Evolutionary conservation across 2,797 vertebrate species (phyloP).

Genomic region (Rhynchonycteris naso): DNA sequence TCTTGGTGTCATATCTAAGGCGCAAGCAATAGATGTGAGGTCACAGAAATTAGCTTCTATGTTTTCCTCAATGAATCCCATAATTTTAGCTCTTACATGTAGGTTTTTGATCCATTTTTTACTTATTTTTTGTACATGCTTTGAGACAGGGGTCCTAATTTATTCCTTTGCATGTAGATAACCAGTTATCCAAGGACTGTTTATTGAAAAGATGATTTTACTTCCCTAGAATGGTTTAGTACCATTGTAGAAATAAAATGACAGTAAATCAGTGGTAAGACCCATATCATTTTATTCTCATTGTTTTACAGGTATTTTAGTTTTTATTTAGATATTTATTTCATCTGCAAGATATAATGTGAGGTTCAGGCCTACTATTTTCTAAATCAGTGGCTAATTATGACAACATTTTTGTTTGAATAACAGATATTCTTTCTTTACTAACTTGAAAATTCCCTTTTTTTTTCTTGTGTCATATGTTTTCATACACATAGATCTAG

Average conservation of each 20-base stretch:
- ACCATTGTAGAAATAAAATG: neutral
- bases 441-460: constrained; percentile 3
- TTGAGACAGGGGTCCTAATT: neutral
- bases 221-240: neutral
- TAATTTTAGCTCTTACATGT: neutral
- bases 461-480: neutral
- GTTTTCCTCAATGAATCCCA: neutral
- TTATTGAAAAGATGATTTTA: neutral
- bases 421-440: constrained; percentile 1
- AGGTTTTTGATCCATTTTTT: neutral
- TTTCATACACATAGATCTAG: neutral
- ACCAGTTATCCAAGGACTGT: neutral
- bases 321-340: neutral
- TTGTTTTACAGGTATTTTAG: neutral
- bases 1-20: neutral
- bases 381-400: neutral
- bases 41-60: neutral
- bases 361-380: neutral
- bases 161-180: neutral
- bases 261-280: neutral
- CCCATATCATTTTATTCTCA: neutral
- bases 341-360: neutral
- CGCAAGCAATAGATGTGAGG: neutral
- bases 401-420: neutral
- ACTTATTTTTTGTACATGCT: neutral